These are phyloP conservation scores for Pogoniulus pusillus DNA, from an alignment of 2,797 vertebrate species.

Conservation along the genomic window DNA sequence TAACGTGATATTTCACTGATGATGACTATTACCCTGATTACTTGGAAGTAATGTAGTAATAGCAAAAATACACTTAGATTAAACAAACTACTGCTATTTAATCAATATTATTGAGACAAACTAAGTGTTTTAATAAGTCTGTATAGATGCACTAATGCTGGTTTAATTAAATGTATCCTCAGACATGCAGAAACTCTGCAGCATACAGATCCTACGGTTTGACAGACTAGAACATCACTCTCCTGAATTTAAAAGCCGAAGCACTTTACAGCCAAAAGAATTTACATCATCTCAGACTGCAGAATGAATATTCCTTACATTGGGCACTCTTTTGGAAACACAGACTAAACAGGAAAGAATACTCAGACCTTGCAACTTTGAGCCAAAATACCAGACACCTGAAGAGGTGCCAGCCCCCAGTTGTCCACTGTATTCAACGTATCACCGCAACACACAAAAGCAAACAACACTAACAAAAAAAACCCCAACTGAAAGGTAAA, in stretches of 20 bases:
- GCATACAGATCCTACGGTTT: not conserved
- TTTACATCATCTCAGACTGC: not conserved
- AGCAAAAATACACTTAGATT: conserved; percentile 86
- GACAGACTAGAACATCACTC: conserved; percentile 14
- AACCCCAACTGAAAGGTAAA: not conserved
- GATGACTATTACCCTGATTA: conserved; percentile 88
- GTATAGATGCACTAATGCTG: conserved; percentile 74
- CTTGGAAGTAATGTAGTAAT: conserved; percentile 88
- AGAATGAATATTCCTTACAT: not conserved
- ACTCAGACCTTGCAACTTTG: not conserved
- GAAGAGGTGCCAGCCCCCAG: not conserved
- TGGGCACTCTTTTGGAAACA: not conserved
- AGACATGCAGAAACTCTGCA: conserved; percentile 35
- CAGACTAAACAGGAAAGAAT: not conserved
- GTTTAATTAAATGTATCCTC: conserved; percentile 76
- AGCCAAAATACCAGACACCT: not conserved
- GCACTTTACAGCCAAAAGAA: not conserved
- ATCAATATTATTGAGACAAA: conserved; percentile 83
- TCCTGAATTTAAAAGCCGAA: conserved; percentile 31
- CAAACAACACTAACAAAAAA: not conserved
- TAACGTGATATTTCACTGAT: conserved; percentile 91
- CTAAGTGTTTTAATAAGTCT: conserved; percentile 81
- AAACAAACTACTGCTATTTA: conserved; percentile 82
- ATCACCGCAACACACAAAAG: not conserved
- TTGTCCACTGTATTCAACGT: not conserved